Percentiles rank a stretch among this genome's conserved stretches.
Evolutionary conservation across 2,797 vertebrate genomes (phyloP).

Genomic region (Hyperoplus lanceolatus): DNA sequence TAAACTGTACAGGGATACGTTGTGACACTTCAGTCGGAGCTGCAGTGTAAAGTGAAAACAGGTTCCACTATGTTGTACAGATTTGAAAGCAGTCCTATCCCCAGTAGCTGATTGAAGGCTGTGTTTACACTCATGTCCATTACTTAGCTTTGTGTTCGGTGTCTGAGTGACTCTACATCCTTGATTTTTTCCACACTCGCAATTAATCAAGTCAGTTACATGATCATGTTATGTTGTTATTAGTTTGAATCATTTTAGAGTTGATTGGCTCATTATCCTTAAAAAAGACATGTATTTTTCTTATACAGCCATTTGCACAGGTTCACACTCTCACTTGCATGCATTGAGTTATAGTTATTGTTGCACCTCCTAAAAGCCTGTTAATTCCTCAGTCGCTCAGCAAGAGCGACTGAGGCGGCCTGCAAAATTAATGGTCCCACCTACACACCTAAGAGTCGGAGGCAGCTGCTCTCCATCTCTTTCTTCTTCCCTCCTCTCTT

Average conservation of each 20-base stretch:
- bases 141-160: background rate
- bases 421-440: slow-evolving; percentile 81
- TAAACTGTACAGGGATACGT: too few relatives aligned
- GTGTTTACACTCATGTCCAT: background rate
- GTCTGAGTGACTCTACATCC: background rate
- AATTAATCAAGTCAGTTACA: slow-evolving; percentile 1
- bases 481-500: slow-evolving; percentile 29
- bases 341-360: background rate
- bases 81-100: background rate
- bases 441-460: slow-evolving; percentile 76
- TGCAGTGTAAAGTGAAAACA: background rate
- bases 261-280: background rate
- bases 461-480: slow-evolving; percentile 69
- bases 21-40: too few relatives aligned
- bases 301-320: too few relatives aligned
- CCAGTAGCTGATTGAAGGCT: background rate
- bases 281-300: background rate
- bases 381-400: slow-evolving; percentile 68
- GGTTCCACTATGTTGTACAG: background rate
- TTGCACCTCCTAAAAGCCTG: slow-evolving; percentile 56
- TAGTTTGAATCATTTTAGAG: background rate
- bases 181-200: background rate
- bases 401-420: slow-evolving; percentile 49
- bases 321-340: background rate
- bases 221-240: background rate